These are phyloP conservation scores for Monarcha castaneiventris DNA, from an alignment of 2,113 vertebrate genomes.

Conservation along the genomic window DNA sequence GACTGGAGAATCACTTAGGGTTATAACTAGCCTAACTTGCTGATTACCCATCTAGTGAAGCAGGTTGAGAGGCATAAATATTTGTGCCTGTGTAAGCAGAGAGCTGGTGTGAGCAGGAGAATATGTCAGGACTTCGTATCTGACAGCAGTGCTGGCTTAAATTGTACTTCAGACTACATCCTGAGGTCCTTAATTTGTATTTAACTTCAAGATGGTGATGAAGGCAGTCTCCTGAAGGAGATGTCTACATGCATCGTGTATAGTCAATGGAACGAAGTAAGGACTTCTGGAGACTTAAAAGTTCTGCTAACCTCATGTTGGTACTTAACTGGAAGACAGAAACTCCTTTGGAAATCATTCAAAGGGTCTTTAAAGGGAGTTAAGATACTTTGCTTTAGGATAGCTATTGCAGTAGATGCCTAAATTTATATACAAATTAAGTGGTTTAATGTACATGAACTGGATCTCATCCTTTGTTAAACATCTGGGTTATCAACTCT, in stretches of 20 bases:
- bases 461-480: background rate
- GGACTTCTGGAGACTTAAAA: background rate
- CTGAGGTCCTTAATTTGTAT: background rate
- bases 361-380: background rate
- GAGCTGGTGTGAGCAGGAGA: background rate
- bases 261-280: background rate
- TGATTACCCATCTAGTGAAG: background rate
- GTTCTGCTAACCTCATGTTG: background rate
- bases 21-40: background rate
- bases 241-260: background rate
- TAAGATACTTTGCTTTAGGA: background rate
- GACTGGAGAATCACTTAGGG: background rate
- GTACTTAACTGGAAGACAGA: background rate
- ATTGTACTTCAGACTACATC: background rate
- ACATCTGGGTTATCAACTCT: background rate
- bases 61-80: background rate
- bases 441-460: background rate
- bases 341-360: background rate
- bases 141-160: background rate
- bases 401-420: background rate
- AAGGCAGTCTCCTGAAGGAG: background rate
- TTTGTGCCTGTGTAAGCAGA: background rate
- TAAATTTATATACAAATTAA: background rate
- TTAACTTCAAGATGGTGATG: background rate
- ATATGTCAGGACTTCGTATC: background rate